Evolutionary conservation across 2,113 vertebrate genomes (phyloP).

Genomic region (Perognathus longimembris): DNA sequence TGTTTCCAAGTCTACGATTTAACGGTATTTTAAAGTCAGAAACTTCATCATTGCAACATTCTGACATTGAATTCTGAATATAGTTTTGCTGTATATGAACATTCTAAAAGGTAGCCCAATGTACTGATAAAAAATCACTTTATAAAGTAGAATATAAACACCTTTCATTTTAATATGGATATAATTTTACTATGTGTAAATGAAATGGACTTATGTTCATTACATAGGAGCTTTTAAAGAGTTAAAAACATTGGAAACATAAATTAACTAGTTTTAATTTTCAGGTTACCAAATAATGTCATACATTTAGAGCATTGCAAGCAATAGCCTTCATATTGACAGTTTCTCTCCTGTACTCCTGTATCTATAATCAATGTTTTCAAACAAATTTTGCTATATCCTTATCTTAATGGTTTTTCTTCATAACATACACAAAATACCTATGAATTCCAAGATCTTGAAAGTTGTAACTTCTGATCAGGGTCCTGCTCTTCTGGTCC

Average conservation of each 20-base stretch:
- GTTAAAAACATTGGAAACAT: neutral
- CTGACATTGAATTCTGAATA: slow-evolving; percentile 27
- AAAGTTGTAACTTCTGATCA: neutral
- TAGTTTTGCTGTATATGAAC: neutral
- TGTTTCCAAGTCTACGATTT: slow-evolving; percentile 27
- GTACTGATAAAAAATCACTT: neutral
- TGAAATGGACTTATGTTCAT: neutral
- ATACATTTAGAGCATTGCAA: neutral
- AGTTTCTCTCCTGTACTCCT: neutral
- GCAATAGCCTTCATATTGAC: neutral
- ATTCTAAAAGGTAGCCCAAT: slow-evolving; percentile 13
- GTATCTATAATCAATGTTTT: neutral
- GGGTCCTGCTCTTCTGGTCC: neutral
- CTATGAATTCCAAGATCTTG: neutral
- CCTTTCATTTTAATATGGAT: neutral
- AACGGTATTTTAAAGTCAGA: slow-evolving; percentile 44
- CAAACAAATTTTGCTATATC: neutral
- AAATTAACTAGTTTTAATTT: slow-evolving; percentile 10
- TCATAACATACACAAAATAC: too few relatives aligned
- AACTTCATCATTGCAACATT: slow-evolving; percentile 3
- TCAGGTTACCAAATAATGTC: slow-evolving; percentile 7
- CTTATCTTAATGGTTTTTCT: neutral
- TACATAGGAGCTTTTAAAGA: slow-evolving; percentile 6
- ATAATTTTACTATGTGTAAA: neutral
- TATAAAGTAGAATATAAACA: neutral